These are phyloP conservation scores for Cydia amplana DNA, from an alignment of 1,140 invertebrate genomes.

Conservation along the genomic window DNA sequence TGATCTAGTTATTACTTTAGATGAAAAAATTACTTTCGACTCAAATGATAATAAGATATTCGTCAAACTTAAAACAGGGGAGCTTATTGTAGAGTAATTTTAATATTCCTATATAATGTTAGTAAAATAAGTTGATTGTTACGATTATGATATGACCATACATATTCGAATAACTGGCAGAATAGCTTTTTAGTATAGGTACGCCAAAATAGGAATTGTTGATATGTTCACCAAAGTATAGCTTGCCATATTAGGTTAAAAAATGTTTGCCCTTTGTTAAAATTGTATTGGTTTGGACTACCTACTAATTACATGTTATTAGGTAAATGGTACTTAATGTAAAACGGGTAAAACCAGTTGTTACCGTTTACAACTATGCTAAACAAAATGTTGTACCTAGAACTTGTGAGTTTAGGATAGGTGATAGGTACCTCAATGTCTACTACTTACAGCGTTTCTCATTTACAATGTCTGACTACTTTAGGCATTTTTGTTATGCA, in stretches of 20 bases:
- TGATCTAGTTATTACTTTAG: constrained; percentile 67
- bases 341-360: neutral
- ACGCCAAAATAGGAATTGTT: constrained; percentile 58
- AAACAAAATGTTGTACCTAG: neutral
- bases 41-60: constrained; percentile 64
- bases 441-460: neutral
- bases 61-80: constrained; percentile 70
- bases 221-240: constrained; percentile 70
- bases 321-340: neutral
- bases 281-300: neutral
- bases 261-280: constrained; percentile 49
- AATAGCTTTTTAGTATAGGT: constrained; percentile 36
- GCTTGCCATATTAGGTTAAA: constrained; percentile 75
- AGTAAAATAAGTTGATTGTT: constrained; percentile 1
- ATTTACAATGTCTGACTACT: neutral
- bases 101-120: neutral
- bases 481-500: neutral
- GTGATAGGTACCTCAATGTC: neutral
- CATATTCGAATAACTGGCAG: constrained; percentile 1
- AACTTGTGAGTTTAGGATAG: neutral
- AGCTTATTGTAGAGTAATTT: constrained; percentile 55
- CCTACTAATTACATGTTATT: neutral
- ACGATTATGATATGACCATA: constrained; percentile 32
- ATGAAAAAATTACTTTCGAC: constrained; percentile 44
- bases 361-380: neutral